Base-by-base conservation (phyloP, 2,888 invertebrate genomes). In the Brachylomia viminalis region DNA sequence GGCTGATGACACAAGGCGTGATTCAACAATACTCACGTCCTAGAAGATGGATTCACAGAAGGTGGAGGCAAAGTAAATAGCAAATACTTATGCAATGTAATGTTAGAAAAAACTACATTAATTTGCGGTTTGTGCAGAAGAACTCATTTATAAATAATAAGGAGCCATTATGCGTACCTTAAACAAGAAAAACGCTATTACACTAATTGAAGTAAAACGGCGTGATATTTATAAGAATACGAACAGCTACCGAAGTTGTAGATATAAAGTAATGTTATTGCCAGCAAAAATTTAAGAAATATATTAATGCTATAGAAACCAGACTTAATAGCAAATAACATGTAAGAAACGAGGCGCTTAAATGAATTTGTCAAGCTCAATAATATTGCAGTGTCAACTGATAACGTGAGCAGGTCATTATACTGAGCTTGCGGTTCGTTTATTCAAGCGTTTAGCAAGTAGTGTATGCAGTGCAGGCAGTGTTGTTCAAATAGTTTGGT, bases 371-470 rank as follows among this genome's bases (percentile, higher is more conserved):
- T 78, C 79, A 83, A 77, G 70, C 74, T 74, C 77, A 85, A 85
- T 84, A 84, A 85, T 84, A 75, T 69, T 83, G 87, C 86, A 82
- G 81, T 90, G 91, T 91, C 90, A 91, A 92, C 69, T 86, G 92
- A 93, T 93, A 95, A 90, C 90, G 89, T 91, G 90, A 90, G 86
- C 83, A 84, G 81, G 88, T 86, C 87, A 88, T 92, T 92, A 92
- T 92, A 90, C 89, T 70, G 87, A 91, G 89, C 90, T 88, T 89
- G 87, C 83, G 87, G 87, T 91, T 82, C 87, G 92, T 95, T 95
- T 95, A 91, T 89, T 91, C 86, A 94, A 93, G 83, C 91, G 88
- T 93, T 96, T 95, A 95, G 92, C 94, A 91, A 90, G 92, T 91
- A 88, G 89, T 86, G 80, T 92, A 86, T 91, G 90, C 92, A 91